Evolutionary conservation across 2,888 invertebrate species (phyloP).

Genomic region (Pasiphila rectangulata): DNA sequence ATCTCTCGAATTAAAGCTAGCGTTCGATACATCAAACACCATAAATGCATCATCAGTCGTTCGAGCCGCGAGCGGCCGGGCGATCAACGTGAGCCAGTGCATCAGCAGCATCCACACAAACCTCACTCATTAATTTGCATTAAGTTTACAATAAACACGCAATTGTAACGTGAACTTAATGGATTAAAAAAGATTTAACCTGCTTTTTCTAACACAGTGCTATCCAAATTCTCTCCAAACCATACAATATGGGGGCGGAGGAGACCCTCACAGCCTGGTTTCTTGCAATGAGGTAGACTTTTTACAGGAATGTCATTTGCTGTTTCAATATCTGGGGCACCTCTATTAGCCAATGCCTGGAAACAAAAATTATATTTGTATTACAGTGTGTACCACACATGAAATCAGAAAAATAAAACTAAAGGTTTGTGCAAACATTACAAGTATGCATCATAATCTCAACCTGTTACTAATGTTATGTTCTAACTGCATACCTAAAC

Average conservation of each 20-base stretch:
- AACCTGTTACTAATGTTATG: too few relatives aligned
- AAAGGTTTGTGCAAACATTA: not conserved
- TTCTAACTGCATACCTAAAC: too few relatives aligned
- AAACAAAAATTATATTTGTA: slow-evolving; percentile 2
- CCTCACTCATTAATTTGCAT: too few relatives aligned
- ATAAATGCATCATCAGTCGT: too few relatives aligned
- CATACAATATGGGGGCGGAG: slow-evolving; percentile 91
- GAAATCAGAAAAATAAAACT: not conserved
- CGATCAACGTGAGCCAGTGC: too few relatives aligned
- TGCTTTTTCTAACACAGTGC: slow-evolving; percentile 81
- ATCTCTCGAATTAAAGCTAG: too few relatives aligned
- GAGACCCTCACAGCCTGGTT: slow-evolving; percentile 82
- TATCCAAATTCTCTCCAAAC: slow-evolving; percentile 91
- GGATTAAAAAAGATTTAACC: slow-evolving; percentile 57
- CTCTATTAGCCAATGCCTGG: slow-evolving; percentile 66
- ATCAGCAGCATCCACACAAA: too few relatives aligned
- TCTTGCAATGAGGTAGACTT: slow-evolving; percentile 86
- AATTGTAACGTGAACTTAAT: not conserved
- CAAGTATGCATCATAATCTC: too few relatives aligned
- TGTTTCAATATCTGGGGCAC: slow-evolving; percentile 82
- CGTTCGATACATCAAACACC: too few relatives aligned
- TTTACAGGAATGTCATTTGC: slow-evolving; percentile 83
- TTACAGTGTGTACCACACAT: too few relatives aligned
- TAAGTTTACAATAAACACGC: too few relatives aligned
- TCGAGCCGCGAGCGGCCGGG: too few relatives aligned